phyloP scores from a whole-genome alignment of 2,888 invertebrate species.

The Pseudococcus viburni region DNA sequence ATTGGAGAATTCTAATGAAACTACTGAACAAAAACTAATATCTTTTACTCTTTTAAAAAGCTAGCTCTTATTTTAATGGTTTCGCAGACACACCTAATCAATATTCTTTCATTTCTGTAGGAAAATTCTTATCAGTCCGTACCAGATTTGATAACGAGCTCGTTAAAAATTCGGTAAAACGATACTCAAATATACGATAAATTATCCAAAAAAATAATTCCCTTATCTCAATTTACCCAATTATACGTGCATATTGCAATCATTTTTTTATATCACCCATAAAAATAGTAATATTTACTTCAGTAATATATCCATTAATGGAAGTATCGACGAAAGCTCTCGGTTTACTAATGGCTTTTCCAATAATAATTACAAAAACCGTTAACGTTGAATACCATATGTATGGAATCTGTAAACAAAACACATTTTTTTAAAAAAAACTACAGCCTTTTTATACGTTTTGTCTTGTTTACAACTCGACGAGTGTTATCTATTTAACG shows the following conservation, averaged over 20 bases:
- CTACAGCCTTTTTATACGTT: not conserved
- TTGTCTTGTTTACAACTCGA: not conserved
- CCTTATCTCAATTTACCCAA: not conserved
- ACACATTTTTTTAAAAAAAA: not conserved
- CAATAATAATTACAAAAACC: conserved; percentile 44
- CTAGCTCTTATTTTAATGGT: too few species aligned
- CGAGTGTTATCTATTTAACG: conserved; percentile 1
- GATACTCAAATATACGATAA: too few species aligned
- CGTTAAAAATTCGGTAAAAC: too few species aligned
- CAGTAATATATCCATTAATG: conserved; percentile 85
- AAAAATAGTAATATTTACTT: conserved; percentile 74
- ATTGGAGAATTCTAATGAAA: too few species aligned
- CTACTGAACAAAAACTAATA: too few species aligned
- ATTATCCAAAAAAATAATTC: too few species aligned
- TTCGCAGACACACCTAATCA: too few species aligned
- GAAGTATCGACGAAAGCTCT: conserved; percentile 84
- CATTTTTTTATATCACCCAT: not conserved
- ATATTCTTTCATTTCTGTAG: too few species aligned
- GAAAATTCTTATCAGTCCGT: too few species aligned
- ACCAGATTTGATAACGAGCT: too few species aligned
- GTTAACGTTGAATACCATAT: conserved; percentile 60
- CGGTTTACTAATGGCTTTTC: conserved; percentile 58
- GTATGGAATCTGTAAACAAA: conserved; percentile 55
- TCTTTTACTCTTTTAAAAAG: too few species aligned
- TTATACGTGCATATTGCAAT: not conserved